phyloP scores from a whole-genome alignment of 2,113 vertebrate species.

The Chaetura pelagica region DNA sequence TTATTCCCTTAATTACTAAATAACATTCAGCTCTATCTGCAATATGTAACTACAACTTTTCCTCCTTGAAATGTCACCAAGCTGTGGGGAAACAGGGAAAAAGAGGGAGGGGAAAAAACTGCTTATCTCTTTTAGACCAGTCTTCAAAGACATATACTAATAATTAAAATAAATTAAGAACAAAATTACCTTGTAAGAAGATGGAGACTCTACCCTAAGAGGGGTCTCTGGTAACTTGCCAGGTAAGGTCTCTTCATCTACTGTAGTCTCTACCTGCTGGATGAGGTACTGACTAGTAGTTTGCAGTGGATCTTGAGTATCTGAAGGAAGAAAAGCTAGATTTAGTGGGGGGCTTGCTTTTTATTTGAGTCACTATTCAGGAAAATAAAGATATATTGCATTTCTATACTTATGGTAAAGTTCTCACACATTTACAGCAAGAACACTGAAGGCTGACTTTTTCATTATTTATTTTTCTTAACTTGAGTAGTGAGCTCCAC shows the following conservation, averaged over 20 bases:
- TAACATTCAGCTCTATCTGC: not conserved
- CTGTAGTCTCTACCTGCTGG: conserved; percentile 86
- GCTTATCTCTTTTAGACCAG: not conserved
- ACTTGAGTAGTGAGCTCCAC: not conserved
- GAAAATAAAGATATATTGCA: not conserved
- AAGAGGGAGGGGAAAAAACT: not conserved
- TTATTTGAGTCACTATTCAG: not conserved
- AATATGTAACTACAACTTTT: not conserved
- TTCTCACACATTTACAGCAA: not conserved
- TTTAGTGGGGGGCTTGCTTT: not conserved
- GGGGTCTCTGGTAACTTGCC: conserved; percentile 94
- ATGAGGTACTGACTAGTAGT: conserved; percentile 91
- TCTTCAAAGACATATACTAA: not conserved
- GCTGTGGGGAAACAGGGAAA: not conserved
- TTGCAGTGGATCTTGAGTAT: conserved; percentile 82
- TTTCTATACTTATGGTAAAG: not conserved
- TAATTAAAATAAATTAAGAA: not conserved
- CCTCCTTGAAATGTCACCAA: not conserved
- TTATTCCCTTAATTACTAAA: not conserved
- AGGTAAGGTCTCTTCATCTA: conserved; percentile 87
- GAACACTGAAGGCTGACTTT: not conserved
- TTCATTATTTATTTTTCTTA: not conserved
- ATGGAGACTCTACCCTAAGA: conserved; percentile 83
- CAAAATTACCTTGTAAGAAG: conserved; percentile 88
- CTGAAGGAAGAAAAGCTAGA: conserved; percentile 48